A percentile compares a stretch with the other conserved stretches of the same genome.
These are phyloP conservation scores for Hemicordylus capensis DNA, from an alignment of 2,113 vertebrate genomes.

Conservation along the genomic window DNA sequence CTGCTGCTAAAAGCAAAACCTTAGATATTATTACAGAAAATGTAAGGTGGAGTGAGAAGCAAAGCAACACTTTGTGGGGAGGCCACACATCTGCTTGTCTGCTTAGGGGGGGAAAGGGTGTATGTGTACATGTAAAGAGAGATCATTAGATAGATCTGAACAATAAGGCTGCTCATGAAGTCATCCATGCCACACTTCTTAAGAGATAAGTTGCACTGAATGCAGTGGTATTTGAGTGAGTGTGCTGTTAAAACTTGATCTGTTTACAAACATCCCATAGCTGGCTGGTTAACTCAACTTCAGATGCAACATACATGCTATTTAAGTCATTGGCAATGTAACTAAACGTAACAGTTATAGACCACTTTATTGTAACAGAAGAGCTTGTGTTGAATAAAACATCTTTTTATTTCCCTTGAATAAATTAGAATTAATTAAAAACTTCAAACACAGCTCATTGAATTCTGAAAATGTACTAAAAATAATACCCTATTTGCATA, in stretches of 20 bases:
- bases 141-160: too few relatives aligned
- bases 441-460: background rate
- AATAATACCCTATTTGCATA: background rate
- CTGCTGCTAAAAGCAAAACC: conserved; percentile 66
- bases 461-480: background rate
- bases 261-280: background rate
- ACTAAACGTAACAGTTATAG: background rate
- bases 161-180: too few relatives aligned
- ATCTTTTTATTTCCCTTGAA: background rate
- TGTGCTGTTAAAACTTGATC: background rate
- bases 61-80: conserved; percentile 67
- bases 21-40: conserved; percentile 68
- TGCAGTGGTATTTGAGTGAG: background rate
- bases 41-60: conserved; percentile 66
- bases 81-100: conserved; percentile 68
- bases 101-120: conserved; percentile 7
- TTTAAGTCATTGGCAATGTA: background rate
- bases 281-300: background rate
- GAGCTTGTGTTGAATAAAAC: background rate
- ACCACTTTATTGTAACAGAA: background rate
- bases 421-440: background rate
- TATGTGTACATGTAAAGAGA: background rate
- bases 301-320: background rate
- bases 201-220: background rate
- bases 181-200: too few relatives aligned